A percentile compares a stretch with the other conserved stretches of the same genome.
These are phyloP conservation scores for Caenorhabditis virilis DNA, from an alignment of 2,888 invertebrate genomes.

Conservation along the genomic window DNA sequence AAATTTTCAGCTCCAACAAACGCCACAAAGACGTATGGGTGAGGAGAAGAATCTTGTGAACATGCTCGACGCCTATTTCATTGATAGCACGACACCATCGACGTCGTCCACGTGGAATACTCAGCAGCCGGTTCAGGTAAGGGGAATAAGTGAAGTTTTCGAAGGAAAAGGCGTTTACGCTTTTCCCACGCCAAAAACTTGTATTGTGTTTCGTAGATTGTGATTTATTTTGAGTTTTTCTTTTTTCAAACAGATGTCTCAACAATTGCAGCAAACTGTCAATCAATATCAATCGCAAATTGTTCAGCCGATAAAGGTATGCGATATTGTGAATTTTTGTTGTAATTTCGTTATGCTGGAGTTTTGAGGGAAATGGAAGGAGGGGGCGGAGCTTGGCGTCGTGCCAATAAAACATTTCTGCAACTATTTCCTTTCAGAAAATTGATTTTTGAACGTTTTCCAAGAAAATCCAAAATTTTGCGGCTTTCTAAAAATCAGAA, in stretches of 20 bases:
- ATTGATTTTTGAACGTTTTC: not conserved
- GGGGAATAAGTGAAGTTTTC: not conserved
- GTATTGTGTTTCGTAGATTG: conserved; percentile 3
- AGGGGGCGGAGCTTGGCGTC: too few species aligned
- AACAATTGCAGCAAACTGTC: conserved; percentile 29
- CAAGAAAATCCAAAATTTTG: not conserved
- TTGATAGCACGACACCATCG: conserved; percentile 40
- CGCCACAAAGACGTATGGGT: conserved; percentile 25
- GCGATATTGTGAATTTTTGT: conserved; percentile 19
- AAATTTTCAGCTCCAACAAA: conserved; percentile 17
- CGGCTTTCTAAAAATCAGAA: too few species aligned
- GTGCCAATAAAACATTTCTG: not conserved
- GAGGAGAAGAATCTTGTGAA: conserved; percentile 38
- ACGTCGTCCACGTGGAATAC: conserved; percentile 26
- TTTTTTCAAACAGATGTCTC: conserved; percentile 4
- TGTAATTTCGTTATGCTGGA: conserved; percentile 1
- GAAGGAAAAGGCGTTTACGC: too few species aligned
- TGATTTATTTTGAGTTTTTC: conserved; percentile 4
- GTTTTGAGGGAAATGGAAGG: conserved; percentile 1
- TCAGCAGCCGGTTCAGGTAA: conserved; percentile 32
- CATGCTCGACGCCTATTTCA: conserved; percentile 49
- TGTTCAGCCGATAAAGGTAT: conserved; percentile 16
- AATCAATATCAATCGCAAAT: conserved; percentile 17
- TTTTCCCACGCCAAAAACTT: too few species aligned
- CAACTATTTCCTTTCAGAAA: not conserved